These are phyloP conservation scores for Enteromius argenteus DNA, from an alignment of 2,797 vertebrate genomes.

Conservation along the genomic window DNA sequence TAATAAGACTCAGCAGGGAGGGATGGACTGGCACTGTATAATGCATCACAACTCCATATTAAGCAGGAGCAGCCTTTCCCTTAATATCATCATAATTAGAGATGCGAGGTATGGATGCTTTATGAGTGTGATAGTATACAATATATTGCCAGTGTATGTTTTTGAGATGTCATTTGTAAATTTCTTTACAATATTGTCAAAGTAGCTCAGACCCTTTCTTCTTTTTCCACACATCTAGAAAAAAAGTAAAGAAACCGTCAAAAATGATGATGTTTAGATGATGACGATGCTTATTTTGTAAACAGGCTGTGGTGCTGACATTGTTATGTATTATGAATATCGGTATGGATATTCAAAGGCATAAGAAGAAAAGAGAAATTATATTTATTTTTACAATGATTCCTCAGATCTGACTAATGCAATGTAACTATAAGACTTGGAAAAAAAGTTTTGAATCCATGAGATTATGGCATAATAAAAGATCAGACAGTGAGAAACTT, in stretches of 20 bases:
- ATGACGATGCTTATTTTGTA: neutral
- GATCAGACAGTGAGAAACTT: neutral
- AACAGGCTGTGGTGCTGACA: no score
- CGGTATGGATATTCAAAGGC: no score
- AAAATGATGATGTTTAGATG: neutral
- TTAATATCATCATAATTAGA: slow-evolving; percentile 40
- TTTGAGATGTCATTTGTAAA: neutral
- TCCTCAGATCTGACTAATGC: neutral
- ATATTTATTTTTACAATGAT: neutral
- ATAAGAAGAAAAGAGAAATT: neutral
- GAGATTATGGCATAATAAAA: neutral
- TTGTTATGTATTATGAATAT: no score
- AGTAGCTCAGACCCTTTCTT: no score
- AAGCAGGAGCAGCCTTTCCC: slow-evolving; percentile 63
- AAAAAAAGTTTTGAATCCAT: neutral
- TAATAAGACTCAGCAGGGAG: slow-evolving; percentile 75
- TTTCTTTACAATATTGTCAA: no score
- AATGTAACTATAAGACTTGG: neutral
- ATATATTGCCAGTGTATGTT: neutral
- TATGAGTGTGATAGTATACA: neutral
- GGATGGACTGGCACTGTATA: slow-evolving; percentile 61
- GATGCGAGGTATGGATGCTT: neutral
- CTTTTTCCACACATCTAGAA: neutral
- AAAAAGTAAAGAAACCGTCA: neutral
- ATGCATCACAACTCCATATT: slow-evolving; percentile 77